phyloP scores from a whole-genome alignment of 2,797 vertebrate species.

The Artibeus jamaicensis region DNA sequence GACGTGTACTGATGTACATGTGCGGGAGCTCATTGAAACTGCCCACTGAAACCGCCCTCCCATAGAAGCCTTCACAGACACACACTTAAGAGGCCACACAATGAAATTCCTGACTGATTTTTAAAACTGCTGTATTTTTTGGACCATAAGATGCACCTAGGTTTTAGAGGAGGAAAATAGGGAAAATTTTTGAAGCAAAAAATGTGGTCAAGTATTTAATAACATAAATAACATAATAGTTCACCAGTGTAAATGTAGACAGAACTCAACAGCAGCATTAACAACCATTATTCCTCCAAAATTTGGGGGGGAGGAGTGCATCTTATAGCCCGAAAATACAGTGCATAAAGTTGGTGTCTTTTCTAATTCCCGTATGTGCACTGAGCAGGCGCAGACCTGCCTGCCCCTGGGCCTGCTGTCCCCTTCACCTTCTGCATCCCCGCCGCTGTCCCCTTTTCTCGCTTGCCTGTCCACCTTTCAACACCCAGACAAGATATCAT shows the following conservation, averaged over 20 bases:
- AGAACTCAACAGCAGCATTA: too few relatives aligned
- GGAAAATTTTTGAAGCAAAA: too few relatives aligned
- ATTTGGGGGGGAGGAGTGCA: too few relatives aligned
- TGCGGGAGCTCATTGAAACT: neutral
- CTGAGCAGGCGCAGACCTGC: neutral
- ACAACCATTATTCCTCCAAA: too few relatives aligned
- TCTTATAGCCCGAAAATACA: too few relatives aligned
- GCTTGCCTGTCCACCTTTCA: neutral
- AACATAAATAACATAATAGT: too few relatives aligned
- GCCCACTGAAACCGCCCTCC: neutral
- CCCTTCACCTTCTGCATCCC: neutral
- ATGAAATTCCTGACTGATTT: neutral
- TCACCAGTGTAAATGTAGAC: too few relatives aligned
- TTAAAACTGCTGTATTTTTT: neutral
- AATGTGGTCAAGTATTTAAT: too few relatives aligned
- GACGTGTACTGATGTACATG: neutral
- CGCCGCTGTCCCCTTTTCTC: neutral
- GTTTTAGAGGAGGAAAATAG: too few relatives aligned
- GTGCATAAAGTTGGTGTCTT: neutral
- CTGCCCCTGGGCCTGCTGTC: neutral
- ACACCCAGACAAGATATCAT: neutral
- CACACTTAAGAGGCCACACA: neutral
- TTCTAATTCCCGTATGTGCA: neutral
- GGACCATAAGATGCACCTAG: too few relatives aligned
- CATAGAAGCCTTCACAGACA: neutral